A percentile compares a stretch with the other conserved stretches of the same genome.
Evolutionary conservation across 2,113 vertebrate genomes (phyloP).

Genomic region (Callaeas wilsoni): DNA sequence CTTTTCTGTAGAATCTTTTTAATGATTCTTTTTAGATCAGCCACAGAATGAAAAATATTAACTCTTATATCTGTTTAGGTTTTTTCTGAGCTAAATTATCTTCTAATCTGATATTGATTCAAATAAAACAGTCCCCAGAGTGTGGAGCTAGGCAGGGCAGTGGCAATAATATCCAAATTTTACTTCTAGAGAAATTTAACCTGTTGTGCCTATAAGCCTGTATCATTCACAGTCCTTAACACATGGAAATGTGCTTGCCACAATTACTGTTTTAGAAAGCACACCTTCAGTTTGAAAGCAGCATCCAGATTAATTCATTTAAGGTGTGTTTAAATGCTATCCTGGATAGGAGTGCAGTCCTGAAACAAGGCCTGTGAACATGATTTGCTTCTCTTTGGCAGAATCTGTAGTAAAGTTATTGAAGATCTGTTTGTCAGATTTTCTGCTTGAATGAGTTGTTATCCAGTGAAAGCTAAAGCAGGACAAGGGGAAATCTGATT

Average conservation of each 20-base stretch:
- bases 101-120: background rate
- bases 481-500: background rate
- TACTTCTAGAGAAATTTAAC: background rate
- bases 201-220: background rate
- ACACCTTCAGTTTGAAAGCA: background rate
- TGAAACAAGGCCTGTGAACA: background rate
- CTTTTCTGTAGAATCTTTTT: background rate
- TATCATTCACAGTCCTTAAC: background rate
- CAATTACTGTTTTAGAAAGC: background rate
- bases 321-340: background rate
- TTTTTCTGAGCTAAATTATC: background rate
- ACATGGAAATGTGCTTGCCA: background rate
- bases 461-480: background rate
- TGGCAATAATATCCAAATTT: background rate
- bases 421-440: background rate
- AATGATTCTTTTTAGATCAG: background rate
- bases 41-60: background rate
- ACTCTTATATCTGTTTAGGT: background rate
- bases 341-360: background rate
- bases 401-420: background rate
- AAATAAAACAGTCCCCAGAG: background rate
- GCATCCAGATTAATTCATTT: background rate
- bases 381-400: background rate
- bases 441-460: background rate
- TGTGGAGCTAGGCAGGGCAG: background rate